Base-by-base conservation (phyloP, 2,797 vertebrate species). In the Labeo calbasu region DNA sequence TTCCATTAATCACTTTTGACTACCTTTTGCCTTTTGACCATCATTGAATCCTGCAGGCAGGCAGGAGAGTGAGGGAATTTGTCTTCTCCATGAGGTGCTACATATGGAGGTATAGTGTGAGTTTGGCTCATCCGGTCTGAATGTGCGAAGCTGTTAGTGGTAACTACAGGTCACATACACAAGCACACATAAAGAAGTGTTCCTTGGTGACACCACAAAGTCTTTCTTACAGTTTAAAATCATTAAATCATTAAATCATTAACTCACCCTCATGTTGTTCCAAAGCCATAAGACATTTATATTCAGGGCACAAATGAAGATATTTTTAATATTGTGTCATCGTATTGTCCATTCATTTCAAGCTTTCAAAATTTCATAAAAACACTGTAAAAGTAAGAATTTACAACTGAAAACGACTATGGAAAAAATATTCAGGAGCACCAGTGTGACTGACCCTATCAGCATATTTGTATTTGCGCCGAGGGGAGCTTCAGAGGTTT, bases 81-180 rank as follows among this genome's bases (percentile, higher is more conserved):
- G 53, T 53, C 71, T 53, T 66, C 81, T 61, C 43, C 25, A 28
- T 78, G 63, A 80, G 80, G 79, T 88, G 88, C 80, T 79, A 87
- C 77, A 88, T 89, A 46, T 83, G 63, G 83, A 85, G 78, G 75
- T 77, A 69, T 43, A 28, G 85, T 85, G 87, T 72, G 85, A 89
- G 78, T 21, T 87, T 82, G 32, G 77, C 80, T 88, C 84, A 77
- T 86, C 75, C 70, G 15, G 65, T 83, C 40, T 53, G 68, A 81
- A 84, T 61, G 80, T 66, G 53, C 84, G 28, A 57, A 43, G 72
- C 73, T 43, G 19, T 68, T 28, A 57, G 23, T 51, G 50, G 59
- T 68, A 57, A 79, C 57, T 76, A 63, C 55, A 71, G 72, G 82
- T 69, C 71, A 75, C 36, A 12, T 10, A 48, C 13, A 77, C 50